Evolutionary conservation across 2,113 vertebrate species (phyloP), one percentile per base, ranked within the genome.

Genomic region (Sander vitreus): DNA sequence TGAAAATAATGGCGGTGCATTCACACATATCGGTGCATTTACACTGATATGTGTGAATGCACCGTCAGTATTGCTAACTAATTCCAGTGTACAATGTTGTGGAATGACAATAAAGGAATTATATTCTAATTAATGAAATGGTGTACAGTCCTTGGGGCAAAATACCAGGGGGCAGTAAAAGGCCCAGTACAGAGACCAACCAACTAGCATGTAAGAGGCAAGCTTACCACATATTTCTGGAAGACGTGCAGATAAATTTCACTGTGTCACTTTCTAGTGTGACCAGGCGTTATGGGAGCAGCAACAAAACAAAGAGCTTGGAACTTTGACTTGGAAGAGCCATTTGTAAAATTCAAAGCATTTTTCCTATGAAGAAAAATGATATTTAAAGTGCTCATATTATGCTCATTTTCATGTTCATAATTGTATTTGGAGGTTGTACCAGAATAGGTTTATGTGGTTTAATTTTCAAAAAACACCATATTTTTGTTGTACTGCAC

Each of bases 291-390:
- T 39, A 5, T 45, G 7, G 30, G 55, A 27, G 27, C 30, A 62
- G 3, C 15, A 58, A 50, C 16, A 54, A 63, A 39, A 30, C 6
- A 55, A 2, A 10, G 2, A 53, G 54, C 16, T 43, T 43, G 39
- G 39, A 43, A 54, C 53, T 21, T 3, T 54, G 3, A 59, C 55
- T 63, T 16, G 1, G 2, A 69, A 54, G 54, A 54, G 5, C 39
- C 39, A 48, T 15, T 47, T 25, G n/a, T 58, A 51, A 25, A 68
- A 69, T 45, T 63, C 57, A 78, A 70, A 54, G 23, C 43, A 36
- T 4, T 36, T 58, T 18, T 33, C 8, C 36, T 65, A 15, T 23
- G 13, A 9, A 9, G 2, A 43, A 3, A 43, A 19, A 12, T 2
- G 3, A 54, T 25, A 27, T 54, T 14, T 43, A 2, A 27, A 53